Evolutionary conservation across 2,113 vertebrate species (phyloP).

Genomic region (Pogonocichla stellata): DNA sequence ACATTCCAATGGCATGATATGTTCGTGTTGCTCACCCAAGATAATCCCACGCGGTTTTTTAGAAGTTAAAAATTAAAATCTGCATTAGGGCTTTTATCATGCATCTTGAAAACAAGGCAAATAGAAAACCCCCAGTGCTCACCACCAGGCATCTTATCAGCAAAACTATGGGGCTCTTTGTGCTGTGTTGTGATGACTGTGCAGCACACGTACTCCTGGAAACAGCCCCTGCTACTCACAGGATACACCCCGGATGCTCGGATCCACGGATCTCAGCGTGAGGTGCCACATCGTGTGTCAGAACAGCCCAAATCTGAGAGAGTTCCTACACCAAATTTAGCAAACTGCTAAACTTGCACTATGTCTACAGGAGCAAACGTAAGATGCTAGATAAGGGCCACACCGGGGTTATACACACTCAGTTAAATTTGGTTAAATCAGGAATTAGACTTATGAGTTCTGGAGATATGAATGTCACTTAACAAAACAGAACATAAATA

Average conservation of each 20-base stretch:
- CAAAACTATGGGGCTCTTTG: neutral
- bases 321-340: neutral
- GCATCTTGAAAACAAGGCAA: neutral
- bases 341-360: neutral
- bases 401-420: neutral
- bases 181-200: neutral
- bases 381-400: neutral
- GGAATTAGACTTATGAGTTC: neutral
- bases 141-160: neutral
- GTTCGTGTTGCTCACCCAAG: neutral
- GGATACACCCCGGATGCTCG: neutral
- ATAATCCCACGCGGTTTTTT: neutral
- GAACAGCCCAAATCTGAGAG: neutral
- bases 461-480: neutral
- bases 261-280: rapidly evolving
- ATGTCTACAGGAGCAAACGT: rapidly evolving
- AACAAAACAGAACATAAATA: neutral
- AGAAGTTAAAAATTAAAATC: constrained; percentile 1
- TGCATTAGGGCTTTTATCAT: neutral
- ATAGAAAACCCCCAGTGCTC: neutral
- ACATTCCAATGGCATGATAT: neutral
- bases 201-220: neutral
- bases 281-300: neutral
- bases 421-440: neutral
- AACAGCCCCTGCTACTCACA: neutral